phyloP scores from a whole-genome alignment of 2,888 invertebrate genomes.

The Itoplectis maculator region DNA sequence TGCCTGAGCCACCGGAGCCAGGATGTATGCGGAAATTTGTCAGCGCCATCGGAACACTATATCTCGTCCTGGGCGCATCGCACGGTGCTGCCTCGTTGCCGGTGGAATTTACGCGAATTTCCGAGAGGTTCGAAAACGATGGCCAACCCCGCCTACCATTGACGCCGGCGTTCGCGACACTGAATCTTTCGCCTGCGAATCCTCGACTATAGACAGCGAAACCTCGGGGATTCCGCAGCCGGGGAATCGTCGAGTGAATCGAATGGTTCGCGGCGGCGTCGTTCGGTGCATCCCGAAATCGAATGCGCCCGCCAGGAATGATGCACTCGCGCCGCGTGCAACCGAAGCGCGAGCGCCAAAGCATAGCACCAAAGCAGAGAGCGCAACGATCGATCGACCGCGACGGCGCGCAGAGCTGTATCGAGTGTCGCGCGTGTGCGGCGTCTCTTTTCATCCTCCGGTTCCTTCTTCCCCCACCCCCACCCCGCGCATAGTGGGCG shows the following conservation, averaged over 20 bases:
- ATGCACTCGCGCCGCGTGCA: constrained; percentile 49
- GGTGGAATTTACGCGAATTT: constrained; percentile 56
- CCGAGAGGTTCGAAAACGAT: constrained; percentile 26
- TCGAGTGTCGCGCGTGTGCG: constrained; percentile 17
- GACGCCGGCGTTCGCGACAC: background rate
- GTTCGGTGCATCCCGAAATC: constrained; percentile 15
- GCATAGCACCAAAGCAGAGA: no score
- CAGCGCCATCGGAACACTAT: constrained; percentile 59
- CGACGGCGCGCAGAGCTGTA: background rate
- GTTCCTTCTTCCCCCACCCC: constrained; percentile 44
- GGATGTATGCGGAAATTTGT: constrained; percentile 57
- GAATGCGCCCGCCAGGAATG: constrained; percentile 44
- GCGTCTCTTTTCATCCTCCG: constrained; percentile 48
- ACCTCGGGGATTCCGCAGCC: background rate
- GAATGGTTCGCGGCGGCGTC: background rate
- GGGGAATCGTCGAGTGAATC: constrained; percentile 16
- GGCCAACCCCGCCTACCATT: background rate
- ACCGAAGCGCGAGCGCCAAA: constrained; percentile 9
- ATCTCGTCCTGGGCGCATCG: constrained; percentile 33
- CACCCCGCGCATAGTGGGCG: constrained; percentile 10
- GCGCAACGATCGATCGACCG: constrained; percentile 49
- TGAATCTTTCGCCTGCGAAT: background rate
- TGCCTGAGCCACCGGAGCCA: constrained; percentile 32
- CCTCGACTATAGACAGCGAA: background rate
- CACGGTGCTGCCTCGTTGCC: background rate